Conservation (phyloP, 2,888 invertebrate species). For the Pachliopta kotzebuea region DNA sequence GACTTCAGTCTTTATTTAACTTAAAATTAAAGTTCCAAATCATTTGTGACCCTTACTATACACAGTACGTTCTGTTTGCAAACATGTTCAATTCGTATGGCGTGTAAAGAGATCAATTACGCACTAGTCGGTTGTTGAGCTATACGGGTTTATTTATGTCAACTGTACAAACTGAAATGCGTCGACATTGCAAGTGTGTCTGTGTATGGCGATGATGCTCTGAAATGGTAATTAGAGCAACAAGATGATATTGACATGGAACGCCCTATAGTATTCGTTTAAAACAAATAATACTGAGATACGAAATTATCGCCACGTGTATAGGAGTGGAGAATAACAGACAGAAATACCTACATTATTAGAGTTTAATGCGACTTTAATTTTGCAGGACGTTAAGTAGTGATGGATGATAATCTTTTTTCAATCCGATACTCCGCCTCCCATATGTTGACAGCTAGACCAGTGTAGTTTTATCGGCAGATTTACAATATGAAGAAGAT, state of each 20-base stretch:
- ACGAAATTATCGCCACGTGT: no score
- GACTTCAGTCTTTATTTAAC: neutral
- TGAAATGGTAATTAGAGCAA: conserved; percentile 22
- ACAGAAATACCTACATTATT: no score
- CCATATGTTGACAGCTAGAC: no score
- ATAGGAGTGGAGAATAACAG: no score
- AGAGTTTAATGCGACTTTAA: no score
- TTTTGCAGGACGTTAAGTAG: no score
- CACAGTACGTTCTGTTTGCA: conserved; percentile 20
- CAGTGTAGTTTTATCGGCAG: no score
- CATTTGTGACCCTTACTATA: conserved; percentile 5
- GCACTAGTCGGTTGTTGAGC: conserved; percentile 43
- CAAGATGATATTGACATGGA: neutral
- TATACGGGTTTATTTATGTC: conserved; percentile 50
- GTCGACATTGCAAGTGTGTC: conserved; percentile 36
- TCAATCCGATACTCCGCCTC: no score
- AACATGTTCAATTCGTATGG: conserved; percentile 35
- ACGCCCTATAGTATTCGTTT: neutral
- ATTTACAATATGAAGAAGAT: no score
- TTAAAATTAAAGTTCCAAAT: neutral
- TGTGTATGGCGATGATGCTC: conserved; percentile 1
- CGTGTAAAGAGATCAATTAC: conserved; percentile 53
- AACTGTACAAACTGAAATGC: conserved; percentile 44
- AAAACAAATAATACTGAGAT: no score
- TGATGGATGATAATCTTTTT: no score